A percentile compares a stretch with the other conserved stretches of the same genome.
phyloP scores from a whole-genome alignment of 2,113 vertebrate genomes.

The Gyps fulvus region DNA sequence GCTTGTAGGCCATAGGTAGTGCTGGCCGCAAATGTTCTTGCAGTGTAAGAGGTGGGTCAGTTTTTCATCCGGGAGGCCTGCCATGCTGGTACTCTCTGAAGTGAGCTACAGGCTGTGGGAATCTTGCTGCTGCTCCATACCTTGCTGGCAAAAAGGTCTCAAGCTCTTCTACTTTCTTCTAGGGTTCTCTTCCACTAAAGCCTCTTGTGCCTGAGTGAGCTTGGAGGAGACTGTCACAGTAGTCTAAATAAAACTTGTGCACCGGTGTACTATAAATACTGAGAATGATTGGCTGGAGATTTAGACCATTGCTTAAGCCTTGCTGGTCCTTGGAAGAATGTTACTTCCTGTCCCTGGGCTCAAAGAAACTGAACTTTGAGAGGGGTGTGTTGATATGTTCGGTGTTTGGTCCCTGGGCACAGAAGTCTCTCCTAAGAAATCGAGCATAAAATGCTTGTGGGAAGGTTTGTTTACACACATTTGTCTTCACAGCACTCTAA shows the following conservation, averaged over 20 bases:
- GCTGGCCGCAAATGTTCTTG: not conserved
- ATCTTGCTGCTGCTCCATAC: not conserved
- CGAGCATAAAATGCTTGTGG: not conserved
- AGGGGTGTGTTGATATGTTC: not conserved
- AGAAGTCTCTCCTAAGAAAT: not conserved
- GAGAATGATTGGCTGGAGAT: not conserved
- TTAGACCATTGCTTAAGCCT: not conserved
- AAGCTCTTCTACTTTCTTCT: not conserved
- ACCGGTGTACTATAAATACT: not conserved
- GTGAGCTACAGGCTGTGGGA: not conserved
- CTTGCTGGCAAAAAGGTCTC: not conserved
- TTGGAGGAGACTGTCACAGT: not conserved
- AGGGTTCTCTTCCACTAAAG: not conserved
- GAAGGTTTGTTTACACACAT: fast-evolving
- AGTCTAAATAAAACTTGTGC: not conserved
- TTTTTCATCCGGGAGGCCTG: not conserved
- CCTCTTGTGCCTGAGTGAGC: not conserved
- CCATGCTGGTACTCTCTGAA: not conserved
- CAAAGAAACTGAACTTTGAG: not conserved
- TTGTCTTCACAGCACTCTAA: not conserved
- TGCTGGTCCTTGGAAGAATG: not conserved
- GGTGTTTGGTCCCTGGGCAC: not conserved
- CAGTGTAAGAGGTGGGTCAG: too few species aligned
- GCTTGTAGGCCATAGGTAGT: too few species aligned
- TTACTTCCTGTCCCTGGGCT: not conserved